Evolutionary conservation across 2,113 vertebrate genomes (phyloP), one percentile per base, ranked within the genome.

Genomic region (Dromaius novaehollandiae): DNA sequence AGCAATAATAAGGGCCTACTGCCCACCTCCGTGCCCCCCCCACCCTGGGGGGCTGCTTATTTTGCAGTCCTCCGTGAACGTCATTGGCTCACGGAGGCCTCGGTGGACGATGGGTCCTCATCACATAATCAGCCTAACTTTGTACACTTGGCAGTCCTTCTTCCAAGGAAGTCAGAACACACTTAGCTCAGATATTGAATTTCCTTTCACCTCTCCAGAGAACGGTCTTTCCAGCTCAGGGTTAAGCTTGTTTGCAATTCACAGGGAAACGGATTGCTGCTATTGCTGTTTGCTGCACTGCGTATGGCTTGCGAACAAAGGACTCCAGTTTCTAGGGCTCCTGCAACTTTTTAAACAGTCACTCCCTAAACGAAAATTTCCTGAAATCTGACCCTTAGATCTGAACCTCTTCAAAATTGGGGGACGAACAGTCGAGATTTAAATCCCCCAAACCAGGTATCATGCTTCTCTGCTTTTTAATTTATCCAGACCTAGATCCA

Each of bases 181-280:
- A 48, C 79, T 94, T 93, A 95, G 93, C 88, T 82, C 91, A 96
- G 74, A 86, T 77, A 89, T 20, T 95, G 92, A 74, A 87, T 97
- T 97, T 96, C 97, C 88, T 93, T 84, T 93, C 63, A 77, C 90
- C 73, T 93, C 95, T 95, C 93, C 94, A 92, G 91, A 66, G 75
- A 36, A 82, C 5, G 48, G 64, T 32, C 50, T 96, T 96, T 97
- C 94, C 95, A 97, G 4, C 38, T 65, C 81, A 63, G 83, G 95
- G 95, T 95, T 96, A 96, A 94, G 94, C 92, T 93, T 96, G 85
- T 88, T 97, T 91, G 77, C 89, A 82, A 7, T 70, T 92, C 63
- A 26, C 34, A 50, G 89, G 90, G 89, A 76, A 95, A 93, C 0
- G 9, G 38, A 80, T 58, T 46, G 53, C 89, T 94, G 87, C 92